phyloP scores from a whole-genome alignment of 1,140 invertebrate species.

The Neodiprion pinetum region DNA sequence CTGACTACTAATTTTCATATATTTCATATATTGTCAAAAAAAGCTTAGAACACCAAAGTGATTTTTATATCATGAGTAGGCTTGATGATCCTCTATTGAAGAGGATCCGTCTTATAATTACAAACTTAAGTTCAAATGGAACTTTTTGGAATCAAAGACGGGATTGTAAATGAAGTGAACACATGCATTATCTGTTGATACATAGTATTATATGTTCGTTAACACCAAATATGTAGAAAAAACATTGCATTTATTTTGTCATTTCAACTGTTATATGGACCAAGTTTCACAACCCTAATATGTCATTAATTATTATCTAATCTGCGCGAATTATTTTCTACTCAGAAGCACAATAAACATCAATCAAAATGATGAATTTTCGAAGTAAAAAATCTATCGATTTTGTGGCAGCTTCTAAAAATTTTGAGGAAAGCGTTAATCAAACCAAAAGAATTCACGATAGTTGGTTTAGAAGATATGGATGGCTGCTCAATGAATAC shows the following conservation, averaged over 20 bases:
- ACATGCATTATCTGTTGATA: no score
- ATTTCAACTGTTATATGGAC: neutral
- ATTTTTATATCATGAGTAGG: no score
- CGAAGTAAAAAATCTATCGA: conserved; percentile 32
- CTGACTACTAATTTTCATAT: no score
- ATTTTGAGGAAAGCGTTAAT: conserved; percentile 30
- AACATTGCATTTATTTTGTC: neutral
- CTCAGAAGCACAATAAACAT: neutral
- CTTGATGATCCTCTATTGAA: no score
- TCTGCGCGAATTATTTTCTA: no score
- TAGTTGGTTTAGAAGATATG: conserved; percentile 39
- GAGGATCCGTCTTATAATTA: no score
- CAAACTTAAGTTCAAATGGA: no score
- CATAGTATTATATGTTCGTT: neutral
- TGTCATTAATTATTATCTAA: neutral
- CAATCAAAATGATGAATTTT: conserved; percentile 31
- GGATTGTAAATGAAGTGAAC: no score
- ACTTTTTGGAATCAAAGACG: no score
- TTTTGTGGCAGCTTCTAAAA: conserved; percentile 32
- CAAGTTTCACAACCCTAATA: neutral
- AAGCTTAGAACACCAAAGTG: no score
- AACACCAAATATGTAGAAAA: neutral
- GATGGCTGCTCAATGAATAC: conserved; percentile 41
- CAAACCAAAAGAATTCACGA: conserved; percentile 33
- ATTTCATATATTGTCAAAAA: no score